Base-by-base conservation (phyloP, 2,888 invertebrate species). In the Philopedon plagiatum region DNA sequence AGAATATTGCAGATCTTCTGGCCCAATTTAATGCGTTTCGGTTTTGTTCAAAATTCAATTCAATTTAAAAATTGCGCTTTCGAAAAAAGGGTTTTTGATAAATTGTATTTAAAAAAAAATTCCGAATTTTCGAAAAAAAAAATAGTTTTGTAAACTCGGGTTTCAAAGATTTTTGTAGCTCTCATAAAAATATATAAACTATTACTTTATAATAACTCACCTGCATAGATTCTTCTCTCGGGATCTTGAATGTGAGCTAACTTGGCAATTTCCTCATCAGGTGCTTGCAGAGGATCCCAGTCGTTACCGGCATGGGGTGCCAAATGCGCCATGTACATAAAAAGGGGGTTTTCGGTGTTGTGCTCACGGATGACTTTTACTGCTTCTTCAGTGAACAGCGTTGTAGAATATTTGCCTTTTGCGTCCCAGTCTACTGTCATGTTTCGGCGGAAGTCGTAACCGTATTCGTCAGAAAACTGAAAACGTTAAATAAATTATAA, bases 231-330 rank as follows among this genome's bases (percentile, higher is more conserved):
- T 78, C 91, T 85, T 61, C 93, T 85, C 66, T 90, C 88, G 0
- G 88, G 87, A 84, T 94, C 90, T 41, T 87, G 80, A 32, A 95
- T 94, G 79, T 93, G 87, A 0, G 86, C 79, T 80, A 93, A 93
- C 80, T 90, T 91, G 0, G 90, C 87, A 2, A 93, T 87, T 80
- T 61, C 71, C 74, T 91, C 90, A 76, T 89, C 87, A 0, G 94
- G 94, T 0, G 94, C 94, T 84, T 94, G 93, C 39, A 94, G 85
- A 0, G 91, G 90, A 65, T 88, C 86, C 63, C 88, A 84, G 5
- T 85, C 82, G 79, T 91, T 91, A 0, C 90, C 92, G n/a, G 90
- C 88, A 82, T 93, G 93, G 0, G 91, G 90, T 0, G 93, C 92
- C 57, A 90, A 84, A 79, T 92, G 92, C 0, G 92, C 88, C 64